Evolutionary conservation across 2,113 vertebrate genomes (phyloP), one percentile per base, ranked within the genome.

Genomic region (Pterocles gutturalis): DNA sequence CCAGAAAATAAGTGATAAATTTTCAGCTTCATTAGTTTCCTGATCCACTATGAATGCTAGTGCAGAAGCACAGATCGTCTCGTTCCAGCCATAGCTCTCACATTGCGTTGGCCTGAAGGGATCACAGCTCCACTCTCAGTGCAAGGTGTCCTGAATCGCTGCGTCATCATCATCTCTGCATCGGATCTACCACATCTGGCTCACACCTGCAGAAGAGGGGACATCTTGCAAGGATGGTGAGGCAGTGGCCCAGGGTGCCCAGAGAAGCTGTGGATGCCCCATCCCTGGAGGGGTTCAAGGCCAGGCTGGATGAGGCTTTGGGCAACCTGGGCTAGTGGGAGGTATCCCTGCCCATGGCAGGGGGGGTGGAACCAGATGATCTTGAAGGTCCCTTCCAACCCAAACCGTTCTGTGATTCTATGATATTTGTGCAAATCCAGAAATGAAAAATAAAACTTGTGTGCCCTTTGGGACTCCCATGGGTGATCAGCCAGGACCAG

Each of bases 21-120:
- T 95, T 96, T 94, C 53, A 43, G 65, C 84, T 96, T 96, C 83
- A 51, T 96, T 91, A 84, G 38, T 96, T 89, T 84, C 57, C 87
- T 79, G 69, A 71, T 89, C 69, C 82, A 48, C 69, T 91, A 4
- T 64, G 69, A 84, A 87, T 51, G 55, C 80, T 71, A 48, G 60
- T 38, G 33, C n/a, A 51, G 76, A 78, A 84, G 38, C 14, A 1
- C n/a, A 51, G 60, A 43, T 73, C 36, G 83, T 79, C 66, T 62
- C 60, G 19, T 73, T 73, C 31, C 92, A 88, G 20, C 75, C 3
- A 0, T 24, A 81, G 67, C 62, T 83, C 46, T 20, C n/a, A 13
- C 36, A 2, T 72, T 34, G 22, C 7, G 1, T 60, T 58, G 51
- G 13, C 69, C 38, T 60, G 1, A 33, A 82, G 55, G 4, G 48